Evolutionary conservation across 2,113 vertebrate species (phyloP).

Genomic region (Serinus canaria): DNA sequence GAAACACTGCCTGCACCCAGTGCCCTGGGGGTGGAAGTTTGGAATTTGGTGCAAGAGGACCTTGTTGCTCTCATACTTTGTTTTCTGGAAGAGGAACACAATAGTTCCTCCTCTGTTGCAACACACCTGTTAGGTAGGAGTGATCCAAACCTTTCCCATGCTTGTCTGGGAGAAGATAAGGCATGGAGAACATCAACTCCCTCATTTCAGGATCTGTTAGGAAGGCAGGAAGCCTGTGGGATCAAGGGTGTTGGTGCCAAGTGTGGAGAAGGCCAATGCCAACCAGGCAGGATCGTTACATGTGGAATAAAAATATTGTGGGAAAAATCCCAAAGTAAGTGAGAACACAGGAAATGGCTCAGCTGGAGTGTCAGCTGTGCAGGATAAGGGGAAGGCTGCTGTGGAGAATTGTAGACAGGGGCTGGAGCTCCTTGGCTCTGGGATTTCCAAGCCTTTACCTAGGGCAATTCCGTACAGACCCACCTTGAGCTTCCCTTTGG

Average conservation of each 20-base stretch:
- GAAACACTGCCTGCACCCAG: neutral
- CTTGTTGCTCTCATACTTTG: neutral
- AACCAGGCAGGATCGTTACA: rapidly evolving
- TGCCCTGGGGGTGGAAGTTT: neutral
- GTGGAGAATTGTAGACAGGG: neutral
- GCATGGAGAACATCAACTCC: neutral
- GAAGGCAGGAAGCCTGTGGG: neutral
- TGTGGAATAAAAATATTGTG: neutral
- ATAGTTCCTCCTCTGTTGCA: neutral
- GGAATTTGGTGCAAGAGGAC: neutral
- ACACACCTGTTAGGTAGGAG: neutral
- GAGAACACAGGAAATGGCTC: neutral
- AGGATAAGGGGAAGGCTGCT: neutral
- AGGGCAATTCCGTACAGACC: neutral
- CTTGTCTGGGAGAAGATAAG: neutral
- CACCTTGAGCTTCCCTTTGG: neutral
- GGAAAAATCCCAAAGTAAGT: neutral
- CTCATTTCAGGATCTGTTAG: neutral
- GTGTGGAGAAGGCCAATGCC: neutral
- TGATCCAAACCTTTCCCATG: neutral
- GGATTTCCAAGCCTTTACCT: neutral
- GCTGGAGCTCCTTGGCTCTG: neutral
- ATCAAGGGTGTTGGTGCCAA: neutral
- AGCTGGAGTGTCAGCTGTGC: neutral
- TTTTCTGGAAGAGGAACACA: neutral